Conservation (phyloP, 2,888 invertebrate genomes). For the Hermodice carunculata region DNA sequence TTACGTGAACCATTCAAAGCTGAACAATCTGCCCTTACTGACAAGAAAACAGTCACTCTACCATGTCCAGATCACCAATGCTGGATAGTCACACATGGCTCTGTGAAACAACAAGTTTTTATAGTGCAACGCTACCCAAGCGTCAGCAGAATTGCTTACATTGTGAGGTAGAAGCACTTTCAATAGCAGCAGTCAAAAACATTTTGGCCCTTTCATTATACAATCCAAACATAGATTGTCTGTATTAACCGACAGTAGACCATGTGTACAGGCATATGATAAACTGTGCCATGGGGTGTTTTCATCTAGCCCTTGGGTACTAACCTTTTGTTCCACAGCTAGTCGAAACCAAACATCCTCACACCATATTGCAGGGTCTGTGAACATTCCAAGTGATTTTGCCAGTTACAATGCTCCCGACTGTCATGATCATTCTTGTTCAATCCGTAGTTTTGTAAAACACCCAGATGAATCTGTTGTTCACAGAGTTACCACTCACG, state of each 20-base stretch:
- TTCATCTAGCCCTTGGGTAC: slow-evolving; percentile 36
- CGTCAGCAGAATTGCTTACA: too few relatives aligned
- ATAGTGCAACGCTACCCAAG: too few relatives aligned
- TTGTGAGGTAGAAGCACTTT: too few relatives aligned
- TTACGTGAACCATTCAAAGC: too few relatives aligned
- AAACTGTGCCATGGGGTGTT: slow-evolving; percentile 43
- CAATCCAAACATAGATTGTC: neutral
- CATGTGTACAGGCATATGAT: slow-evolving; percentile 44
- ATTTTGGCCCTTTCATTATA: slow-evolving; percentile 39
- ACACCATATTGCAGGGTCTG: neutral
- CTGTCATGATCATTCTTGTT: neutral
- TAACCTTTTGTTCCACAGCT: slow-evolving; percentile 36
- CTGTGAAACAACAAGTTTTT: too few relatives aligned
- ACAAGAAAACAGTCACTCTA: too few relatives aligned
- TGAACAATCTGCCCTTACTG: too few relatives aligned
- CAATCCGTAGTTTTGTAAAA: neutral
- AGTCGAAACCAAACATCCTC: slow-evolving; percentile 33
- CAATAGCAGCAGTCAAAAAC: too few relatives aligned
- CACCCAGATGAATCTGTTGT: slow-evolving; percentile 39
- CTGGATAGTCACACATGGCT: too few relatives aligned
- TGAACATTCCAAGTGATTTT: slow-evolving; percentile 2
- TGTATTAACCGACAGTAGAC: slow-evolving; percentile 41
- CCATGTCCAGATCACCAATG: too few relatives aligned
- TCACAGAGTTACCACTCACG: slow-evolving; percentile 12
- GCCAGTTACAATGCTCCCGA: neutral